phyloP scores from a whole-genome alignment of 2,888 invertebrate genomes.

The Aelia acuminata region DNA sequence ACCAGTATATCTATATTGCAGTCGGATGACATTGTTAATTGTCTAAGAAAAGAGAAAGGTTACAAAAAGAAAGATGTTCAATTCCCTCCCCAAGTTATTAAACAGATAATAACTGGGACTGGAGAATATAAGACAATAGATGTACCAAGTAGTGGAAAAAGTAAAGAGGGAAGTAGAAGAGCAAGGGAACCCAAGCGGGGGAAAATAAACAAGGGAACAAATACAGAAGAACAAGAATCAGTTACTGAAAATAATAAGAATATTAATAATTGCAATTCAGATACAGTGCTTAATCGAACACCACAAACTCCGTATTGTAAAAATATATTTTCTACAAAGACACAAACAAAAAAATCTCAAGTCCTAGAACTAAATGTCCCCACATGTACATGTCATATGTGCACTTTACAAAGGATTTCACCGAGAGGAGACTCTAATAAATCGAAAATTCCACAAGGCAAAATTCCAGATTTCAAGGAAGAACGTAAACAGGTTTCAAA shows the following conservation, averaged over 20 bases:
- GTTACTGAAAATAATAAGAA: conserved; percentile 54
- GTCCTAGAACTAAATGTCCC: conserved; percentile 63
- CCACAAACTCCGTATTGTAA: conserved; percentile 52
- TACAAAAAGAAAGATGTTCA: conserved; percentile 51
- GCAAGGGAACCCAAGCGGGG: neutral
- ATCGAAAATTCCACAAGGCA: conserved; percentile 29
- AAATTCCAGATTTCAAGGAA: conserved; percentile 51
- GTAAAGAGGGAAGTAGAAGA: neutral
- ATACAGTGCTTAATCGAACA: neutral
- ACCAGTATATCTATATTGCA: conserved; percentile 51
- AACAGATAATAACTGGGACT: conserved; percentile 57
- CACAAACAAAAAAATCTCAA: conserved; percentile 52
- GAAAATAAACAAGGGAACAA: conserved; percentile 52
- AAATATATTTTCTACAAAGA: conserved; percentile 43
- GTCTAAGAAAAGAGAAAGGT: conserved; percentile 21
- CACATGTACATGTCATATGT: conserved; percentile 63
- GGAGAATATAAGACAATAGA: conserved; percentile 54
- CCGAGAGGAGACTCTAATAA: conserved; percentile 26
- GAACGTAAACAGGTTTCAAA: conserved; percentile 60
- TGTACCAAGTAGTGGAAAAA: neutral
- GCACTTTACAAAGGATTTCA: conserved; percentile 62
- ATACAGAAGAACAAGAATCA: conserved; percentile 48
- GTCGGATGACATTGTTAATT: conserved; percentile 52
- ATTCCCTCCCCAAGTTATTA: conserved; percentile 57
- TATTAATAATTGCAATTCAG: conserved; percentile 28